Conservation (phyloP, 2,888 invertebrate genomes). For the Bellardia pandia region DNA sequence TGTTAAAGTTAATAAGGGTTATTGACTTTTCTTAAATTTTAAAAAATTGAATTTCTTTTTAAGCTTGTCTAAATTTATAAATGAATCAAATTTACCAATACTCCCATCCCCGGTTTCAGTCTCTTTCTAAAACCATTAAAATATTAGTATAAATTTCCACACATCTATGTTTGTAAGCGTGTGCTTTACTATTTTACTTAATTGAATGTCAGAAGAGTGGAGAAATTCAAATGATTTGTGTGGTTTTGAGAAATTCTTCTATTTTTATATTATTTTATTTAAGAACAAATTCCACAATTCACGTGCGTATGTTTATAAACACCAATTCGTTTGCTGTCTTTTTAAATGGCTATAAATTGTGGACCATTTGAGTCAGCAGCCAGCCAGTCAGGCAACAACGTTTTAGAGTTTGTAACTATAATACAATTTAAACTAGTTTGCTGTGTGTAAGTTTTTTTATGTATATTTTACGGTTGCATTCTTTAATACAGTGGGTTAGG, state of each 20-base stretch:
- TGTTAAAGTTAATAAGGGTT: too few species aligned
- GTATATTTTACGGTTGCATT: not conserved
- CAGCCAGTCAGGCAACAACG: not conserved
- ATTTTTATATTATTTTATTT: slow-evolving; percentile 1
- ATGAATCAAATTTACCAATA: too few species aligned
- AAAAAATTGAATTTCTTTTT: too few species aligned
- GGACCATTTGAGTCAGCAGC: not conserved
- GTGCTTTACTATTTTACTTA: not conserved
- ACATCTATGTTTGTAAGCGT: not conserved
- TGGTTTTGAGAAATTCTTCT: slow-evolving; percentile 7
- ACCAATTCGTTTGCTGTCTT: not conserved
- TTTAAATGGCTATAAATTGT: slow-evolving; percentile 1
- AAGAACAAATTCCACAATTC: too few species aligned
- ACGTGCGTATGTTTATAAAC: not conserved
- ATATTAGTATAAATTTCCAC: not conserved
- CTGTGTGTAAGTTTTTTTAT: not conserved
- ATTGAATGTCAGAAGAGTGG: slow-evolving; percentile 31
- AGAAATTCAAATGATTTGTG: slow-evolving; percentile 40
- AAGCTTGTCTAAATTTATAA: too few species aligned
- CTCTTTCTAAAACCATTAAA: not conserved
- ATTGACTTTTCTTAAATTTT: too few species aligned
- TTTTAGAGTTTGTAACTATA: not conserved
- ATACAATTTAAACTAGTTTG: not conserved
- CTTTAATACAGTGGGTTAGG: too few species aligned
- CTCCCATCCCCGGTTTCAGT: not conserved